phyloP scores from a whole-genome alignment of 2,888 invertebrate species.

The Heteropelma amictum region DNA sequence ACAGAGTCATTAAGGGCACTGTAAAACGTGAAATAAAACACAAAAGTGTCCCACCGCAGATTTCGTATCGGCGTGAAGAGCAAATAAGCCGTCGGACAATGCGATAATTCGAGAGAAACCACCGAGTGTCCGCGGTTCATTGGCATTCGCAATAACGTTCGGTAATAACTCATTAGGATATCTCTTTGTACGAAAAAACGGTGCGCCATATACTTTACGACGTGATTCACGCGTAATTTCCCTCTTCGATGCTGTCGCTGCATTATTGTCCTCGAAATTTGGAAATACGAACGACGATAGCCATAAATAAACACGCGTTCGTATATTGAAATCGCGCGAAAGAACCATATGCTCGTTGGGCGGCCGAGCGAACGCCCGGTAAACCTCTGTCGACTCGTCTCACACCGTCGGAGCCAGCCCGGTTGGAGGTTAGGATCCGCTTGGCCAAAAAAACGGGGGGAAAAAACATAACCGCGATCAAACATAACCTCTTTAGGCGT shows the following conservation, averaged over 20 bases:
- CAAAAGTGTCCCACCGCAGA: slow-evolving; percentile 1
- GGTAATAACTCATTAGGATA: too few relatives aligned
- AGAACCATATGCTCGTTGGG: slow-evolving; percentile 71
- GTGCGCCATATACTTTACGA: too few relatives aligned
- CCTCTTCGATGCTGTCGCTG: too few relatives aligned
- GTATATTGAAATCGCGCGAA: slow-evolving; percentile 59
- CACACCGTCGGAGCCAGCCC: slow-evolving; percentile 45
- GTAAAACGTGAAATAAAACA: slow-evolving; percentile 12
- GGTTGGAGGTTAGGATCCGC: slow-evolving; percentile 56
- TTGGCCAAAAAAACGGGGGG: slow-evolving; percentile 46
- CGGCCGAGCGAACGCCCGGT: slow-evolving; percentile 48
- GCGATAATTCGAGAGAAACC: background rate
- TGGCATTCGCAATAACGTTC: background rate
- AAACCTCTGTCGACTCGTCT: slow-evolving; percentile 61
- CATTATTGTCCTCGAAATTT: too few relatives aligned
- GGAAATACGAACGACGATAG: too few relatives aligned
- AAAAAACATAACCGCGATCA: too few relatives aligned
- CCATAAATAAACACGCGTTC: background rate
- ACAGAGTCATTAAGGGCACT: slow-evolving; percentile 27
- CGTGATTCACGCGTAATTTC: too few relatives aligned
- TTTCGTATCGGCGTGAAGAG: slow-evolving; percentile 19
- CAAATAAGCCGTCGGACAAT: background rate
- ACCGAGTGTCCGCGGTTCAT: slow-evolving; percentile 1
- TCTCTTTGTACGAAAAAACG: too few relatives aligned
- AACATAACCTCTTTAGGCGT: too few relatives aligned